These are phyloP conservation scores for Rostratula benghalensis DNA, from an alignment of 2,113 vertebrate genomes.

Conservation along the genomic window DNA sequence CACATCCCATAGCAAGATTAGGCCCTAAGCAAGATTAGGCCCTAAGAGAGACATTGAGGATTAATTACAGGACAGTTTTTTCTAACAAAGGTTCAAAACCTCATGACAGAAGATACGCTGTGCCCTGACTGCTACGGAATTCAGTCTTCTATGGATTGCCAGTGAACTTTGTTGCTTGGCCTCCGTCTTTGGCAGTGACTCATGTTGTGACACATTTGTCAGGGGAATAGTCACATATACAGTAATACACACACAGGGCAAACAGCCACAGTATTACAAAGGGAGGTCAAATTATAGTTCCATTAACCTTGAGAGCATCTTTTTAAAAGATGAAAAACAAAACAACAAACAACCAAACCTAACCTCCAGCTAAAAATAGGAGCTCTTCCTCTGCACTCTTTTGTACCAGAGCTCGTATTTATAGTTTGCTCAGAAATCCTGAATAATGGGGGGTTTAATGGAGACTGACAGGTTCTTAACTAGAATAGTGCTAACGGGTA, in stretches of 20 bases:
- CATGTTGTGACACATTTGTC: not conserved
- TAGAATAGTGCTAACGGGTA: not conserved
- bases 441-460: not conserved
- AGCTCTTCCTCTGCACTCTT: constrained; percentile 11
- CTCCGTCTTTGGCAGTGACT: not conserved
- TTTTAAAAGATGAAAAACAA: not conserved
- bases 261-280: not conserved
- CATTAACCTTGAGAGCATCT: constrained; percentile 29
- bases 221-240: not conserved
- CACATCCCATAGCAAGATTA: not conserved
- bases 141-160: not conserved
- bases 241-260: not conserved
- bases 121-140: not conserved
- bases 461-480: not conserved
- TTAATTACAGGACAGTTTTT: not conserved
- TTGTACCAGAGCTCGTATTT: not conserved
- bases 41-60: not conserved
- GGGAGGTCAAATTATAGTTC: not conserved
- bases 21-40: not conserved
- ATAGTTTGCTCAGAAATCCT: constrained; percentile 16
- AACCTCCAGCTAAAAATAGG: constrained; percentile 33
- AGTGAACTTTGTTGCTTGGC: not conserved
- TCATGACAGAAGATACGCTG: not conserved
- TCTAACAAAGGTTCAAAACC: not conserved
- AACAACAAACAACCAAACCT: not conserved